Evolutionary conservation across 2,113 vertebrate genomes (phyloP).

Genomic region (Bostrychus sinensis): DNA sequence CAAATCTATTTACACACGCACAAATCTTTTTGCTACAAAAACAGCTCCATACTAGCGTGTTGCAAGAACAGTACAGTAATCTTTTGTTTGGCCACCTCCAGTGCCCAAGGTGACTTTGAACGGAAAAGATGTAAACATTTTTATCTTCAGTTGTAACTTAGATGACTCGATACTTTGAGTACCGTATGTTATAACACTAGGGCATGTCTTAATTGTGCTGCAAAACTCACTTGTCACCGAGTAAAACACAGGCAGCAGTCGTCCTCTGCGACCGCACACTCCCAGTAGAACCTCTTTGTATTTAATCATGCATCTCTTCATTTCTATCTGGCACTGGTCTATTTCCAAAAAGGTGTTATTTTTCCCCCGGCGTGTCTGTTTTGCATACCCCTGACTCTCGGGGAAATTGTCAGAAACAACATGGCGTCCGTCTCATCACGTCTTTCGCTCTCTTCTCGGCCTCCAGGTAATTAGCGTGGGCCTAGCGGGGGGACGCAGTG

Average conservation of each 20-base stretch:
- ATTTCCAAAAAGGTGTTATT: conserved; percentile 35
- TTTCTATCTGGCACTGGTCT: conserved; percentile 45
- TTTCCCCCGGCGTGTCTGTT: conserved; percentile 58
- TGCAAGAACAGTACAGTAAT: no score
- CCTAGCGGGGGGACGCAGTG: conserved; percentile 50
- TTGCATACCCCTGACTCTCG: conserved; percentile 47
- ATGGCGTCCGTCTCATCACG: conserved; percentile 46
- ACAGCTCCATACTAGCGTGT: no score
- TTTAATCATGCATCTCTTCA: conserved; percentile 58
- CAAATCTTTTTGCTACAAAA: no score
- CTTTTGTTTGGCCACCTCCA: no score
- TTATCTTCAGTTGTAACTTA: no score
- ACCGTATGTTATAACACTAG: no score
- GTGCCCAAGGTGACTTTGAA: no score
- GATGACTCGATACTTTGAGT: no score
- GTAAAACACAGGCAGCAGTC: conserved; percentile 11
- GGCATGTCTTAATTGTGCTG: background rate
- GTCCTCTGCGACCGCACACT: background rate
- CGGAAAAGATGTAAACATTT: no score
- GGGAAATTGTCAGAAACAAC: conserved; percentile 59
- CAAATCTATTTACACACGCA: no score
- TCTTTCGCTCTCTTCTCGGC: conserved; percentile 50
- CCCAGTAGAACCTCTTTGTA: conserved; percentile 7
- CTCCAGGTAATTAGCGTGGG: conserved; percentile 73
- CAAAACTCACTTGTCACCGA: no score